phyloP scores from a whole-genome alignment of 2,113 vertebrate species.

The Narcine bancroftii region DNA sequence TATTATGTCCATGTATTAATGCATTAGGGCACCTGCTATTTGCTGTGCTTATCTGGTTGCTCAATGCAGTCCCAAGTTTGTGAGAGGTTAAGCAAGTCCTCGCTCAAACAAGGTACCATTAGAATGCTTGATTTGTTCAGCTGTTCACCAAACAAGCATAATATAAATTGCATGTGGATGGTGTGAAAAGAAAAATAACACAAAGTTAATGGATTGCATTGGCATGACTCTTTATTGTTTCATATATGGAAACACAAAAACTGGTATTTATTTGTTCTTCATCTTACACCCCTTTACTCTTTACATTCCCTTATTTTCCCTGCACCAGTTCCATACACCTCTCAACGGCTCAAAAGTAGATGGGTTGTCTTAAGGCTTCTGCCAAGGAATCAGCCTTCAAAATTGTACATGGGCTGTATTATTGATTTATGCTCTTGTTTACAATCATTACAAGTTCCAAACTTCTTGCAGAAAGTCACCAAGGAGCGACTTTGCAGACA shows the following conservation, averaged over 20 bases:
- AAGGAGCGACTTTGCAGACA: neutral
- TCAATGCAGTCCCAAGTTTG: neutral
- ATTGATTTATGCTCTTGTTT: neutral
- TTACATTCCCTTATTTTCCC: too few relatives aligned
- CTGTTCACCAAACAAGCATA: neutral
- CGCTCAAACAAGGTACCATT: neutral
- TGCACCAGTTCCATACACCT: neutral
- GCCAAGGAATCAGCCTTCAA: neutral
- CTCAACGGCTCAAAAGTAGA: neutral
- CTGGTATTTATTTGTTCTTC: neutral
- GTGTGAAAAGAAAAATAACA: slow-evolving; percentile 16
- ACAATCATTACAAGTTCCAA: neutral
- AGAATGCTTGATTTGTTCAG: neutral
- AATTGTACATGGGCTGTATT: neutral
- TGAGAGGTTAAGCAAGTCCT: neutral
- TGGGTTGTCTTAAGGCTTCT: neutral
- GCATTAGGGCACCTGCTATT: neutral
- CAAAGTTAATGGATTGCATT: slow-evolving; percentile 9
- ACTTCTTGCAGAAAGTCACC: neutral
- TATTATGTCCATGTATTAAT: neutral
- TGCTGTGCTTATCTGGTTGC: neutral
- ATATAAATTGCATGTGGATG: neutral
- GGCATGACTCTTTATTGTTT: slow-evolving; percentile 16
- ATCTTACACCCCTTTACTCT: neutral
- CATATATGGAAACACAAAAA: slow-evolving; percentile 7